Percentiles rank a stretch among this genome's conserved stretches.
Conservation (phyloP, 2,888 invertebrate genomes). For the Scaptodrosophila latifasciaeformis region DNA sequence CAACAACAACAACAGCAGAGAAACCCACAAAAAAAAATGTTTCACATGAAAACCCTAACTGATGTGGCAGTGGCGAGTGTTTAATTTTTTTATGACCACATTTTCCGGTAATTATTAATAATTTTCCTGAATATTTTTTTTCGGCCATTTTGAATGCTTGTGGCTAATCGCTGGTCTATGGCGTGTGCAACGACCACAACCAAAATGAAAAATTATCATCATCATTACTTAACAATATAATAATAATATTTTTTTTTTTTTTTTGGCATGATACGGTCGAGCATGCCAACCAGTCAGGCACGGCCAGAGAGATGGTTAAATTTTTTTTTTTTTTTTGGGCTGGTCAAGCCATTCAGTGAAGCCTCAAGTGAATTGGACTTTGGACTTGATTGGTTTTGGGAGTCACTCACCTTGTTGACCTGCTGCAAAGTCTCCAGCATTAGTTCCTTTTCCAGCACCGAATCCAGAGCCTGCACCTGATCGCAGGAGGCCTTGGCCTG, state of each 20-base stretch:
- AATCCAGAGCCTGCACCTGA: conserved; percentile 82
- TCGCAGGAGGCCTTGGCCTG: conserved; percentile 88
- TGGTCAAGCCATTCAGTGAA: background rate
- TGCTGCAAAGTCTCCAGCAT: conserved; percentile 83
- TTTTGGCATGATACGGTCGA: background rate
- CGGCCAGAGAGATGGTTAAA: background rate
- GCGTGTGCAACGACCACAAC: conserved; percentile 46
- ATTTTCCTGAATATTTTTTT: conserved; percentile 54
- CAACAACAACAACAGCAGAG: conserved; percentile 1
- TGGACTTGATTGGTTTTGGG: too few species aligned
- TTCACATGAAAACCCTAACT: too few species aligned
- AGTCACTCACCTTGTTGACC: conserved; percentile 77
- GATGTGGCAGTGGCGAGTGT: background rate
- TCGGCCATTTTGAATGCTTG: conserved; percentile 28
- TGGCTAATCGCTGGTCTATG: conserved; percentile 34
- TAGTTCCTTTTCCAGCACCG: conserved; percentile 81
- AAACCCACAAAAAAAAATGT: too few species aligned
- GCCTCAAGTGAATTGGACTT: background rate
- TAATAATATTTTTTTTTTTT: conserved; percentile 14
- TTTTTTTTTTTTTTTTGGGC: background rate
- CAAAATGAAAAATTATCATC: conserved; percentile 6
- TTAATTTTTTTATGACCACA: conserved; percentile 20
- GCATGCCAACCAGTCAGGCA: background rate
- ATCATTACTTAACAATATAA: conserved; percentile 49
- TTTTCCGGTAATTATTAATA: conserved; percentile 65